These are phyloP conservation scores for Aporrectodea caliginosa DNA, from an alignment of 1,140 invertebrate species.

Conservation along the genomic window DNA sequence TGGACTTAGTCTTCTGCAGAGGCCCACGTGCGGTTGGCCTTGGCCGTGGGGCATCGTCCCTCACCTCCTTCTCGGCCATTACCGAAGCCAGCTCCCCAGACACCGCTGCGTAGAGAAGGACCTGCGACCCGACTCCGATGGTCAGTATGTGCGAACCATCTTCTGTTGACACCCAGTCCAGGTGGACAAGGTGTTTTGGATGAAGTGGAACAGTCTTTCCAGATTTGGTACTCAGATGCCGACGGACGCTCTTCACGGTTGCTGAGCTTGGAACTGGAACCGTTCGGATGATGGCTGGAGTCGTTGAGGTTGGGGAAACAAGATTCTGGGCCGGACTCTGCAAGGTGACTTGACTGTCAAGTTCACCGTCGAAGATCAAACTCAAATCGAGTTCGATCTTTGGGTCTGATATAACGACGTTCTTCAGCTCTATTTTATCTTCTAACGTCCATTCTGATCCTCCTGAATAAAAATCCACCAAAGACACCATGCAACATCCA, in stretches of 20 bases:
- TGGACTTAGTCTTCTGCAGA: conserved; percentile 49
- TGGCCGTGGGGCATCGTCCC: neutral
- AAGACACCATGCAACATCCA: too few relatives aligned
- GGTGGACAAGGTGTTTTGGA: conserved; percentile 69
- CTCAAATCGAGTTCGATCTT: conserved; percentile 50
- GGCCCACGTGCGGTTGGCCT: conserved; percentile 30
- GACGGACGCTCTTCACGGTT: conserved; percentile 17
- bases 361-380: conserved; percentile 35
- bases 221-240: conserved; percentile 17
- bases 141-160: conserved; percentile 97
- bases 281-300: neutral
- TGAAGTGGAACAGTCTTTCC: conserved; percentile 32
- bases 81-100: conserved; percentile 53
- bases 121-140: conserved; percentile 88
- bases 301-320: conserved; percentile 1
- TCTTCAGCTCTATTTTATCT: conserved; percentile 65
- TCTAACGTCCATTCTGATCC: conserved; percentile 97
- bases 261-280: conserved; percentile 24
- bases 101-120: conserved; percentile 57
- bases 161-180: conserved; percentile 99
- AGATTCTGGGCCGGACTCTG: neutral
- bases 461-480: too few relatives aligned
- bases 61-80: conserved; percentile 30
- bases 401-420: conserved; percentile 51
- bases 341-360: neutral